Conservation (phyloP, 1,140 invertebrate genomes). For the Zelostemma sp. region DNA sequence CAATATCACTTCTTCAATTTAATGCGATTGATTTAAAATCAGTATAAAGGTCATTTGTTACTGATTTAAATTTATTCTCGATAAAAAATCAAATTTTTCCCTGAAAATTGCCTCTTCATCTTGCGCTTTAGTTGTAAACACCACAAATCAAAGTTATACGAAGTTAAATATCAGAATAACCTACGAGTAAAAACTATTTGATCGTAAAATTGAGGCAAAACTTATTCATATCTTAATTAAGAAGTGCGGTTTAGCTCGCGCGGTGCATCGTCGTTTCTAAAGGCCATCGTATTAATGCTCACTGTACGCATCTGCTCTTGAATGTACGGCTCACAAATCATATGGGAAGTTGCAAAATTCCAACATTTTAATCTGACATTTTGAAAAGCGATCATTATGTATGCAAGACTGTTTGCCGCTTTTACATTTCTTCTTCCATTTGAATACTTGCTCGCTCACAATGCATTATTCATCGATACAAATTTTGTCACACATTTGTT, state of each 20-base stretch:
- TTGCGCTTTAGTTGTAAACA: too few relatives aligned
- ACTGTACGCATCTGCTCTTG: background rate
- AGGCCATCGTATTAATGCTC: slow-evolving; percentile 2
- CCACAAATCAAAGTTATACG: too few relatives aligned
- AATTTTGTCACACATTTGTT: slow-evolving; percentile 10
- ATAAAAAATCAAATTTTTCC: too few relatives aligned
- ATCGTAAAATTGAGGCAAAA: too few relatives aligned
- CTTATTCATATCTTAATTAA: too few relatives aligned
- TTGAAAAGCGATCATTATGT: slow-evolving; percentile 35
- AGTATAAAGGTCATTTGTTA: too few relatives aligned
- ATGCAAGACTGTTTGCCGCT: slow-evolving; percentile 24
- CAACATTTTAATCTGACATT: slow-evolving; percentile 35
- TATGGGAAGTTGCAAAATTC: slow-evolving; percentile 13
- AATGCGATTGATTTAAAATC: too few relatives aligned
- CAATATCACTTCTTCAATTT: too few relatives aligned
- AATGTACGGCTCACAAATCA: slow-evolving; percentile 22
- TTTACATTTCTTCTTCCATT: slow-evolving; percentile 26
- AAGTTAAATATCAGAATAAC: too few relatives aligned
- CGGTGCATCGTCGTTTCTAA: background rate
- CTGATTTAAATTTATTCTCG: too few relatives aligned
- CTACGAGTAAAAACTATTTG: too few relatives aligned
- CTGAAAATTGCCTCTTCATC: too few relatives aligned
- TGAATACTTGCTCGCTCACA: slow-evolving; percentile 31
- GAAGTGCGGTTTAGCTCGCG: background rate
- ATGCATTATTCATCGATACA: slow-evolving; percentile 14